phyloP scores from a whole-genome alignment of 1,140 invertebrate genomes.

The Trypoxylus dichotomus region DNA sequence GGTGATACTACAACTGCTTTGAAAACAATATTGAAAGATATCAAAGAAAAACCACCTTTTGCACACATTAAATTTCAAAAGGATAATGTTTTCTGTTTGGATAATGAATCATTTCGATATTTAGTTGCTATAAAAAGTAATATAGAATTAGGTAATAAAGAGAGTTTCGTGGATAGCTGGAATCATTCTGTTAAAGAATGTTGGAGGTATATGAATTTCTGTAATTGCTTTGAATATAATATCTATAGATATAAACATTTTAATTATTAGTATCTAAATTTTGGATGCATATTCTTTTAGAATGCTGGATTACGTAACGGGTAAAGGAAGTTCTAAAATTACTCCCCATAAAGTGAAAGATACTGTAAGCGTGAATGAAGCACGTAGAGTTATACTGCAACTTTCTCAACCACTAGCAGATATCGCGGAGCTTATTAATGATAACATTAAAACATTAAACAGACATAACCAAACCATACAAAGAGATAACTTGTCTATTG shows the following conservation, averaged over 20 bases:
- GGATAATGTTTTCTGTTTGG: constrained; percentile 46
- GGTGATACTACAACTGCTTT: constrained; percentile 38
- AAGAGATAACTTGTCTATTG: constrained; percentile 38
- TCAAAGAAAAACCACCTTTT: constrained; percentile 39
- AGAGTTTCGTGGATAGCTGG: constrained; percentile 43
- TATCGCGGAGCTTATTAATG: constrained; percentile 45
- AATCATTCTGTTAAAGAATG: constrained; percentile 41
- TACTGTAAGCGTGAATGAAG: constrained; percentile 47
- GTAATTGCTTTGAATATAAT: too few relatives aligned
- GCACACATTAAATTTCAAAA: constrained; percentile 40
- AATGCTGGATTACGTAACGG: constrained; percentile 43
- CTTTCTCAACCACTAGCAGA: constrained; percentile 48
- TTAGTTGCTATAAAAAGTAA: constrained; percentile 42
- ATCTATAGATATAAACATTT: too few relatives aligned
- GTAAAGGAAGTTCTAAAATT: constrained; percentile 32
- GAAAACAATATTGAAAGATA: constrained; percentile 32
- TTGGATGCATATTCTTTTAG: too few relatives aligned
- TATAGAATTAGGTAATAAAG: constrained; percentile 35
- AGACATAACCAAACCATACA: constrained; percentile 37
- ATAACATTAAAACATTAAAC: constrained; percentile 44
- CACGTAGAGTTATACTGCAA: constrained; percentile 44
- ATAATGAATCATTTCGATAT: constrained; percentile 48
- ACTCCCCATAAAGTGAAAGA: constrained; percentile 45
- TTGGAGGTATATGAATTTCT: constrained; percentile 17
- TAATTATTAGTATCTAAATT: too few relatives aligned